Base-by-base conservation (phyloP, 1,140 invertebrate genomes). In the Sweltsa coloradensis region DNA sequence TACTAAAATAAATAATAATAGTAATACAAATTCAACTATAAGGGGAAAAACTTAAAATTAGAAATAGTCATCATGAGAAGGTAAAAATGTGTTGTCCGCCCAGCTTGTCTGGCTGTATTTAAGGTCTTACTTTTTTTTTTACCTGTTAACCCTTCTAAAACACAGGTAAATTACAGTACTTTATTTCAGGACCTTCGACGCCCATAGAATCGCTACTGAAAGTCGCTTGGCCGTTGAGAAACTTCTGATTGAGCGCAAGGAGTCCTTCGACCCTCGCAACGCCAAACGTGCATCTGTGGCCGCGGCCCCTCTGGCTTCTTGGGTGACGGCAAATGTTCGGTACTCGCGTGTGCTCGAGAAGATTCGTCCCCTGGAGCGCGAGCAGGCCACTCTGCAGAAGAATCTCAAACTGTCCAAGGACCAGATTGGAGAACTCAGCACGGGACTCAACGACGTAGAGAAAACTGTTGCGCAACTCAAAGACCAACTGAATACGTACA, bases 271-370 rank as follows among this genome's bases (percentile, higher is more conserved):
- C 53, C 73, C 83, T 45, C 84, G 81, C 62, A 84, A 80, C 52
- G 95, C 97, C 0, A 89, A 85, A 62, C 70, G 95, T 56, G 97
- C 95, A 0, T 98, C 94, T 1, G 80, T 84, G 0, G 95, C 93
- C 1, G 93, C 93, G 7, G 94, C 92, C n/a, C 95, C 95, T 1
- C 66, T 99, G 25, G 95, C 96, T 1, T 80, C 84, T 23, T 99
- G 96, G 96, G 94, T 99, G 1, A 78, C 79, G 31, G 96, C 97
- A 6, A 97, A 97, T 70, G 79, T 99, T 0, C 81, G 89, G 54
- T 98, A 89, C 64, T 87, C 90, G 0, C 76, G 81, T 51, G 90
- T 97, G 22, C 66, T 96, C 22, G 82, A 90, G 53, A 91, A 92
- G 65, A 93, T 97, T 41, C 79, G 80, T 48, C 94, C 94, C 1